Conservation (phyloP, 1,140 invertebrate genomes). For the Gerris buenoi region DNA sequence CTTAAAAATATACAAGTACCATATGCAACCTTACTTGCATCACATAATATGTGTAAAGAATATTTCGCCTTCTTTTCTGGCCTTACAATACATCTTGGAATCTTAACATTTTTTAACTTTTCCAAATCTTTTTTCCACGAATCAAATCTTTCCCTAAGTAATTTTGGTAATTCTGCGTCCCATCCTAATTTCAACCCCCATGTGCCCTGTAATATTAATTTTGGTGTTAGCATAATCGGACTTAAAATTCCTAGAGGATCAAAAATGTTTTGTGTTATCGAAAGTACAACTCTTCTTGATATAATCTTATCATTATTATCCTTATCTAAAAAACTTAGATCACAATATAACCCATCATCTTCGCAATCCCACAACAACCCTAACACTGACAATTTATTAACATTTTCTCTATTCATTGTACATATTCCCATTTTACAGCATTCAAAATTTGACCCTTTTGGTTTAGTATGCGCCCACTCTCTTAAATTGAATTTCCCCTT, state of each 20-base stretch:
- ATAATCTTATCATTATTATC: background rate
- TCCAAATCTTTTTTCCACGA: background rate
- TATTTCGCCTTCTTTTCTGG: background rate
- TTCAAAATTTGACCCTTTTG: background rate
- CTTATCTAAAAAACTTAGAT: background rate
- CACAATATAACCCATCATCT: background rate
- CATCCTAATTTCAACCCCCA: background rate
- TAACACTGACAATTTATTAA: background rate
- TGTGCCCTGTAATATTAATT: background rate
- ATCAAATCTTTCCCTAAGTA: background rate
- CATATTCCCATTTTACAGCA: background rate
- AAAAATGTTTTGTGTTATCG: background rate
- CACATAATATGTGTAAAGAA: background rate
- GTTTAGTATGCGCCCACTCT: background rate
- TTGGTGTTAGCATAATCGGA: background rate
- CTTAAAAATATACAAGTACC: background rate
- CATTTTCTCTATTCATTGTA: background rate
- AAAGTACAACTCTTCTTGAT: background rate
- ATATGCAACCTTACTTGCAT: background rate
- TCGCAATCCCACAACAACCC: background rate
- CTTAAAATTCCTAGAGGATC: background rate
- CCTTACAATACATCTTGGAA: background rate
- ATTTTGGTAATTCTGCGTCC: background rate
- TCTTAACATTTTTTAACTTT: background rate
- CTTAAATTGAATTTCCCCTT: background rate